Conservation (phyloP, 2,113 vertebrate species). For the Aptenodytes patagonicus region DNA sequence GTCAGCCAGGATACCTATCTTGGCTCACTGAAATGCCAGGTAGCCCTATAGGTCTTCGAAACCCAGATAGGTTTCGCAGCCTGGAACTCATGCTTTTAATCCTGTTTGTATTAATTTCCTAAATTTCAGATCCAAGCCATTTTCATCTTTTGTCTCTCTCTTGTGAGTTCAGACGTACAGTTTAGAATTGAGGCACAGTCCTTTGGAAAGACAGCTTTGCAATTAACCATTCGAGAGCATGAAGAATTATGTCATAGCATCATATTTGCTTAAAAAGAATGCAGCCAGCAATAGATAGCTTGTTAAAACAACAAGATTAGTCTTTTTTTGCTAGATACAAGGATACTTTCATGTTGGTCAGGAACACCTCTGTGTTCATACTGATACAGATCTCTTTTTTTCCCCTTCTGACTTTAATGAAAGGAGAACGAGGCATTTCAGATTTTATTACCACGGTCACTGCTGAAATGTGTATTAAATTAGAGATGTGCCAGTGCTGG, state of each 20-base stretch:
- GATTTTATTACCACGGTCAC: slow-evolving; percentile 6
- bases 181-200: neutral
- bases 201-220: neutral
- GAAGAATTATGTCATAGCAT: neutral
- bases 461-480: slow-evolving; percentile 18
- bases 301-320: neutral
- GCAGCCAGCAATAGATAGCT: neutral
- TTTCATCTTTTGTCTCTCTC: neutral
- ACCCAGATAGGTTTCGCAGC: neutral
- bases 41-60: neutral
- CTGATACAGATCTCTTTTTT: neutral
- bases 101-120: neutral
- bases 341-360: neutral
- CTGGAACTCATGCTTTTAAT: neutral
- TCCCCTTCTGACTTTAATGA: neutral
- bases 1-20: fast-evolving
- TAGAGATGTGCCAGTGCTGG: neutral
- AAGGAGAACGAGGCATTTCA: slow-evolving; percentile 2
- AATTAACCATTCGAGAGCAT: neutral
- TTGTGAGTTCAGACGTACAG: neutral
- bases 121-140: neutral
- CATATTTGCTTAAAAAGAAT: neutral
- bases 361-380: neutral
- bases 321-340: neutral
- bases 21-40: neutral